Evolutionary conservation across 1,140 invertebrate genomes (phyloP), one percentile per base, ranked within the genome.

Genomic region (Goniozus legneri): DNA sequence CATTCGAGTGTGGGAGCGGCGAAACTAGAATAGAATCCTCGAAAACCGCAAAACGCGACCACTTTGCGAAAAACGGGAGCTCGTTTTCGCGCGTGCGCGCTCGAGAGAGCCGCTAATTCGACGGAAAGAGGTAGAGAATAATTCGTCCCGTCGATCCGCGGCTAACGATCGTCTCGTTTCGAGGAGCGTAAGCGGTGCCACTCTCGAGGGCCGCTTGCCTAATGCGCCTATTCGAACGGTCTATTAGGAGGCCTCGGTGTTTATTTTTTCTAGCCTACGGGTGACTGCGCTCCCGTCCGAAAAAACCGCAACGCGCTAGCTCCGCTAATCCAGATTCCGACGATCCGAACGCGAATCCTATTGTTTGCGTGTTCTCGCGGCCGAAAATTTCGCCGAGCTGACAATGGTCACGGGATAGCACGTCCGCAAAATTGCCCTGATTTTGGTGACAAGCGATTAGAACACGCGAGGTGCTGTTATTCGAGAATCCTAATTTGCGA

Each of bases 361-460:
- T 19, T 21, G 19, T 8, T 30, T 21, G n/a, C 18, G 19, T 22
- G 21, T n/a, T 19, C 15, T 16, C 34, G 13, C 14, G 24, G 13
- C 1, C 13, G 21, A 0, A 20, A 44, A 49, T 31, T 31, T 44
- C 15, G 35, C 16, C 41, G 42, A 33, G 19, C 24, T 19, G 13
- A 18, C 10, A 15, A 13, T 22, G 2, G n/a, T n/a, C n/a, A n/a
- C n/a, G n/a, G 24, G 38, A 27, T 39, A 50, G 45, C 35, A 16
- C 39, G 15, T 18, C 39, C 24, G 8, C 43, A 6, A 14, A 13
- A 39, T 34, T 7, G 7, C 13, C 20, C 13, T 21, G 46, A 50
- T 50, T 50, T 50, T 16, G 35, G 43, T 38, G 47, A 50, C 47
- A 50, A 50, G 27, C 48, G 21, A 50, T 50, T 46, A 35, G 22